These are phyloP conservation scores for Odontamblyopus lacepedii DNA, from an alignment of 2,797 vertebrate species.

Conservation along the genomic window DNA sequence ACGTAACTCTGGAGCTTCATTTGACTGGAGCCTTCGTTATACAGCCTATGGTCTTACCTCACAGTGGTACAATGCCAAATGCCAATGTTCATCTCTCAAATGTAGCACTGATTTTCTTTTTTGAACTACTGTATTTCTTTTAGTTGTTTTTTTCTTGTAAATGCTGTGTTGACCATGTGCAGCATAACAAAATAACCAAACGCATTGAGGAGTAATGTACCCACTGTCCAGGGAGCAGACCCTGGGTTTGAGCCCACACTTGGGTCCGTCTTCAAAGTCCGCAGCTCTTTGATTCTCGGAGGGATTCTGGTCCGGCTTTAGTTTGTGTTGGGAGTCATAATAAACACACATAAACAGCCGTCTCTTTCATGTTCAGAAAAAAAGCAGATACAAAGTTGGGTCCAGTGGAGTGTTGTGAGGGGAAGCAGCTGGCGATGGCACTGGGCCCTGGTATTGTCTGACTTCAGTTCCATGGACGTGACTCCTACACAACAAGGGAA, in stretches of 20 bases:
- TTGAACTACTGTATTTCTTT: neutral
- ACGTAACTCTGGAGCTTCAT: too few species aligned
- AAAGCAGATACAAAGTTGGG: constrained; percentile 68
- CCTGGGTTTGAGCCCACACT: constrained; percentile 33
- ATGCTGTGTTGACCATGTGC: neutral
- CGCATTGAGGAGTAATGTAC: constrained; percentile 38
- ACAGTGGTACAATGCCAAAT: neutral
- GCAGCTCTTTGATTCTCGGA: constrained; percentile 51
- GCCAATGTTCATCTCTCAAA: neutral
- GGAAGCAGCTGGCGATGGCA: constrained; percentile 75
- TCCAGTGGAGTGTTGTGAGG: constrained; percentile 59
- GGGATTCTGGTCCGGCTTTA: constrained; percentile 39
- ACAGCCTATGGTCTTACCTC: too few species aligned
- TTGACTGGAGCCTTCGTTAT: too few species aligned
- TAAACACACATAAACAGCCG: constrained; percentile 64
- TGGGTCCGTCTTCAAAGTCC: constrained; percentile 47
- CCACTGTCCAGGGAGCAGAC: constrained; percentile 42
- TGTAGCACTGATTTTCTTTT: neutral
- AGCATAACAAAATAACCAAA: constrained; percentile 25
- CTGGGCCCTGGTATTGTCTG: constrained; percentile 64
- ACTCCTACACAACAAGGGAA: constrained; percentile 41
- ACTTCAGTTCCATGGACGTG: constrained; percentile 51
- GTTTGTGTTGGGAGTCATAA: constrained; percentile 59
- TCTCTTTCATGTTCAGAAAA: constrained; percentile 64
- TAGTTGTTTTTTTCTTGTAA: neutral